Evolutionary conservation across 2,888 invertebrate species (phyloP).

Genomic region (Tetrapedia diversipes): DNA sequence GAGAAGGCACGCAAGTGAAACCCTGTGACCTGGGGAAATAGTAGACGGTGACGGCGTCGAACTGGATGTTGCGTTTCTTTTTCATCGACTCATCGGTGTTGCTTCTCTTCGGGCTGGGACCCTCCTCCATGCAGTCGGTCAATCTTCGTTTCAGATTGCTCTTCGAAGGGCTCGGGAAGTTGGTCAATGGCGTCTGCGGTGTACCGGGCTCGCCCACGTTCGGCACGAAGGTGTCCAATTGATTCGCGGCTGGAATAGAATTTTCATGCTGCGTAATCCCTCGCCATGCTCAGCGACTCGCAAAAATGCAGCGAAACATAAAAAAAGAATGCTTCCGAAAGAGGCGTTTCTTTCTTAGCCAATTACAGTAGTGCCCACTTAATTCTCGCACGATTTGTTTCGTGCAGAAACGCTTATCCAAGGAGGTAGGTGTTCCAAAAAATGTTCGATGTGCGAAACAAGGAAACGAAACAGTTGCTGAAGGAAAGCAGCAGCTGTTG

Average conservation of each 20-base stretch:
- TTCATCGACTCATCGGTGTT: slow-evolving; percentile 84
- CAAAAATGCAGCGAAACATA: no score
- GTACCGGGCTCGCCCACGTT: slow-evolving; percentile 58
- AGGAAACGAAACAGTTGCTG: no score
- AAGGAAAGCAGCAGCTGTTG: no score
- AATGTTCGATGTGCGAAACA: no score
- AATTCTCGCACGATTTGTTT: no score
- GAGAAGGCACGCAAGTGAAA: slow-evolving; percentile 95
- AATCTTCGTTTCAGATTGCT: slow-evolving; percentile 88
- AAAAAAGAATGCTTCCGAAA: no score
- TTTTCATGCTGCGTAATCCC: neutral
- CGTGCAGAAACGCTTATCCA: no score
- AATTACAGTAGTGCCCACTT: no score
- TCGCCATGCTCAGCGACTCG: no score
- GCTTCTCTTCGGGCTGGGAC: slow-evolving; percentile 77
- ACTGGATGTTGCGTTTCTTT: slow-evolving; percentile 92
- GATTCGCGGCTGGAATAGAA: slow-evolving; percentile 69
- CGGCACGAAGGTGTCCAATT: slow-evolving; percentile 72
- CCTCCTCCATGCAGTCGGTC: slow-evolving; percentile 79
- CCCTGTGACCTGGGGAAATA: slow-evolving; percentile 97
- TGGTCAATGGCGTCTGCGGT: slow-evolving; percentile 71
- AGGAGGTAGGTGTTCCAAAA: no score
- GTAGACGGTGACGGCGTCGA: slow-evolving; percentile 96
- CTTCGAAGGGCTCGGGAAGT: slow-evolving; percentile 81
- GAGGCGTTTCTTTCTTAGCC: no score